Evolutionary conservation across 2,888 invertebrate genomes (phyloP).

Genomic region (Agrotis exclamationis): DNA sequence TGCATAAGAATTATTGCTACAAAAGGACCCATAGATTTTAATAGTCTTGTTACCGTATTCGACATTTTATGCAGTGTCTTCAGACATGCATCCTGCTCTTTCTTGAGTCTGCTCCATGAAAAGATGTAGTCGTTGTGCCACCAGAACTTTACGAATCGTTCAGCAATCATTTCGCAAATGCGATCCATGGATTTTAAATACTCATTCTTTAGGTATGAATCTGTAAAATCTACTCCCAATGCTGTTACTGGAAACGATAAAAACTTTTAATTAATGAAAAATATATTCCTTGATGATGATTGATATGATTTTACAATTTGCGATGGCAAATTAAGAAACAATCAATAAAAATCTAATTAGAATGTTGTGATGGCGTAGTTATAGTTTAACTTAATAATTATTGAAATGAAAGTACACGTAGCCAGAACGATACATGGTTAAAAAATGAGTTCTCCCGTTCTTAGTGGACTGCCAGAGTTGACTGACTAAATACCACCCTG

Average conservation of each 20-base stretch:
- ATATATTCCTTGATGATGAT: no score
- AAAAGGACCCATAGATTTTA: not conserved
- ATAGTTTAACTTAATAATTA: no score
- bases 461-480: no score
- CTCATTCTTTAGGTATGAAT: not conserved
- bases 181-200: not conserved
- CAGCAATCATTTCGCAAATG: not conserved
- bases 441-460: no score
- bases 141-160: not conserved
- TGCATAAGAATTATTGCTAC: not conserved
- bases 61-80: constrained; percentile 7
- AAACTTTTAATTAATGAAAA: not conserved
- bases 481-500: no score
- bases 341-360: no score
- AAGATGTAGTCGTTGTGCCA: constrained; percentile 1
- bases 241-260: not conserved
- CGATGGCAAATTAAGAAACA: no score
- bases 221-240: not conserved
- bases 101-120: constrained; percentile 2
- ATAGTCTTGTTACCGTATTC: not conserved
- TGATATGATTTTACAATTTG: no score
- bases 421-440: no score
- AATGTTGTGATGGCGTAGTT: no score
- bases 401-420: no score
- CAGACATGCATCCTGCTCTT: not conserved